A percentile compares a stretch with the other conserved stretches of the same genome.
phyloP scores from a whole-genome alignment of 2,888 invertebrate species.

The Xanthorhoe designata region DNA sequence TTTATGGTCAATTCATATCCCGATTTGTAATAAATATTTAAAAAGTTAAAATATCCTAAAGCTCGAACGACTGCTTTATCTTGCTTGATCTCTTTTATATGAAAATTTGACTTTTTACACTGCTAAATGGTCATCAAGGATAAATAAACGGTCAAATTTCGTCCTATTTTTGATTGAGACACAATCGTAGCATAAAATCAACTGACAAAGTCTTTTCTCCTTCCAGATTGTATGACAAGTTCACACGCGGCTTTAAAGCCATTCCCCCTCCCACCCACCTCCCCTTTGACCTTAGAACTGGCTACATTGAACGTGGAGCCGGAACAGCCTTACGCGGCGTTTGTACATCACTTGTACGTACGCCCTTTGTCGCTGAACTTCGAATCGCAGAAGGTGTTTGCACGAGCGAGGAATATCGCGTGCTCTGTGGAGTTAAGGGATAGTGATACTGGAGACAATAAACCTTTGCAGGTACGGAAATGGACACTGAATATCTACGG shows the following conservation, averaged over 20 bases:
- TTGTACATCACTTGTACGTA: slow-evolving; percentile 95
- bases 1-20: no score
- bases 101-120: no score
- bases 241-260: slow-evolving; percentile 94
- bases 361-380: slow-evolving; percentile 95
- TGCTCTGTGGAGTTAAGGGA: slow-evolving; percentile 95
- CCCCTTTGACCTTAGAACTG: slow-evolving; percentile 92
- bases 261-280: slow-evolving; percentile 92
- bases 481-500: no score
- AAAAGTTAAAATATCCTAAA: no score
- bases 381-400: slow-evolving; percentile 96
- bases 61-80: no score
- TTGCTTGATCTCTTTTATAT: no score
- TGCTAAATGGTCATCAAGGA: no score
- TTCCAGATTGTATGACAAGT: slow-evolving; percentile 93
- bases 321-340: slow-evolving; percentile 93
- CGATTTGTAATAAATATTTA: no score
- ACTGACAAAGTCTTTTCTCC: neutral
- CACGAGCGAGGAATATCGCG: slow-evolving; percentile 97
- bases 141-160: no score
- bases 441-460: slow-evolving; percentile 87
- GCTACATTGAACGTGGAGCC: slow-evolving; percentile 91
- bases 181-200: neutral
- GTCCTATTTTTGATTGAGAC: no score
- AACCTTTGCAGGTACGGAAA: slow-evolving; percentile 87